phyloP scores from a whole-genome alignment of 1,140 invertebrate species.

The Orius laevigatus region DNA sequence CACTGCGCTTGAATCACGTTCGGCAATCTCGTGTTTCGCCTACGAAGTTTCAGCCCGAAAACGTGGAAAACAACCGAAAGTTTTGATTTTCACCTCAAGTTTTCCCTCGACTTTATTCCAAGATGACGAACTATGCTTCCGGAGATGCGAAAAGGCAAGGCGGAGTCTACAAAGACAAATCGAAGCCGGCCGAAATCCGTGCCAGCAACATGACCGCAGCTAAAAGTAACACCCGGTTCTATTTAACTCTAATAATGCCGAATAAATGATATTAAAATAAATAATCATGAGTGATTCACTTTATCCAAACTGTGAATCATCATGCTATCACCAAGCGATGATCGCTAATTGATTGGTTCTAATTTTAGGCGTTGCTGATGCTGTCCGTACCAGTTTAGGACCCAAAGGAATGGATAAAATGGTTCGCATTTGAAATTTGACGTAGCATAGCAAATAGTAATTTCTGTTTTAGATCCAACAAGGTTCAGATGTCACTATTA shows the following conservation, averaged over 20 bases:
- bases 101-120: background rate
- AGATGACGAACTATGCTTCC: conserved; percentile 10
- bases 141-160: conserved; percentile 26
- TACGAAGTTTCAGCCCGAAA: no score
- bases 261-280: background rate
- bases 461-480: conserved; percentile 66
- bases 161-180: conserved; percentile 67
- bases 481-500: conserved; percentile 95
- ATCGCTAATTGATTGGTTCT: background rate
- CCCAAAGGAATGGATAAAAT: conserved; percentile 99
- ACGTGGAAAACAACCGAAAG: background rate
- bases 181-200: conserved; percentile 86
- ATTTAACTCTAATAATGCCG: conserved; percentile 2
- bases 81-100: conserved; percentile 4
- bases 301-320: background rate
- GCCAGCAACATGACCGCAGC: conserved; percentile 92
- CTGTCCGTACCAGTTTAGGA: conserved; percentile 93
- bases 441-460: background rate
- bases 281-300: background rate
- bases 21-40: no score
- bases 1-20: no score
- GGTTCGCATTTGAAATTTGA: conserved; percentile 35
- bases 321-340: conserved; percentile 12
- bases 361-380: conserved; percentile 89
- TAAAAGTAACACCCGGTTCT: conserved; percentile 57